A percentile compares a stretch with the other conserved stretches of the same genome.
phyloP scores from a whole-genome alignment of 2,797 vertebrate species.

The Acridotheres tristis region DNA sequence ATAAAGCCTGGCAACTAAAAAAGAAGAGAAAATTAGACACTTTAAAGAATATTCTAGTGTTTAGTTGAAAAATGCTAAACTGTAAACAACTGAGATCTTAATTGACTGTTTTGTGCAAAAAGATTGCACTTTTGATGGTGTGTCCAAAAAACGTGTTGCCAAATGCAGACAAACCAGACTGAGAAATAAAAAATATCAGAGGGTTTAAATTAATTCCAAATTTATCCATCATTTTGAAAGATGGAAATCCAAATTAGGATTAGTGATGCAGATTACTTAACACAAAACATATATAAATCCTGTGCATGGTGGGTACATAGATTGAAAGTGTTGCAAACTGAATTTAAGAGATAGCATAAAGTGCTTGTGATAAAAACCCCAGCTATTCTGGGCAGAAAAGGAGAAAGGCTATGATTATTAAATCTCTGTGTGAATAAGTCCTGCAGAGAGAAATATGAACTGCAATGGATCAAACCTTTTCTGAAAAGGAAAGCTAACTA shows the following conservation, averaged over 20 bases:
- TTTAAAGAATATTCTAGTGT: not conserved
- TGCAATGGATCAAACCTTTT: not conserved
- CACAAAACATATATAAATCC: not conserved
- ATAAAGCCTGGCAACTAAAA: not conserved
- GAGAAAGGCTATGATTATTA: not conserved
- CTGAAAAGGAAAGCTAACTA: not conserved
- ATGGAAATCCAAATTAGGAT: slow-evolving; percentile 61
- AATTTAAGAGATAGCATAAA: slow-evolving; percentile 18
- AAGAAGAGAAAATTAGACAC: not conserved
- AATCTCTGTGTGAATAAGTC: not conserved
- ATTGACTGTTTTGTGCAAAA: not conserved
- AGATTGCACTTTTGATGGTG: rapidly evolving
- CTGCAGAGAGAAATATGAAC: not conserved
- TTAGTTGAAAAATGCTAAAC: not conserved
- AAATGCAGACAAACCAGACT: not conserved
- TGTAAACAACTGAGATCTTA: not conserved
- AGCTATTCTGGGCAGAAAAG: not conserved
- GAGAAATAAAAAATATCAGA: not conserved
- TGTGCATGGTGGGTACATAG: not conserved
- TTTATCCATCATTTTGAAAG: slow-evolving; percentile 23
- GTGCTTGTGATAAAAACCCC: not conserved
- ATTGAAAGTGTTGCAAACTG: not conserved
- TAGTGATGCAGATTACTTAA: slow-evolving; percentile 39
- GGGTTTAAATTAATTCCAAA: slow-evolving; percentile 31
- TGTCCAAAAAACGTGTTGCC: not conserved